Conservation (phyloP, 2,888 invertebrate species). For the Torymus auratus region DNA sequence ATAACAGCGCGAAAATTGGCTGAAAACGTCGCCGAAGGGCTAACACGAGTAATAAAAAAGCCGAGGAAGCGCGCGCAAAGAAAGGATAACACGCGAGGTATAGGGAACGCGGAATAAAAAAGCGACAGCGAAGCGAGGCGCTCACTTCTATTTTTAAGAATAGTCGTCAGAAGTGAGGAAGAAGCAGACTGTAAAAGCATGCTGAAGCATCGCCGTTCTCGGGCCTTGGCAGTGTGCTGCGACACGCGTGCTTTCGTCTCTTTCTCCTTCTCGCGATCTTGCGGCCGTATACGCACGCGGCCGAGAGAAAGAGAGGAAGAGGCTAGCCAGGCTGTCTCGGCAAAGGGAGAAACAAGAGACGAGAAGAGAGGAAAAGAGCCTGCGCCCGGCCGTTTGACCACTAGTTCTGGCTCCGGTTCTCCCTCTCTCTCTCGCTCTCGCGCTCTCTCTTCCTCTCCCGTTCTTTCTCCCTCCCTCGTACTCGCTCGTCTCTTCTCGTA, state of each 20-base stretch:
- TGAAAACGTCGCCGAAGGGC: too few relatives aligned
- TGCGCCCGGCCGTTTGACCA: conserved; percentile 65
- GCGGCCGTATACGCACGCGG: too few relatives aligned
- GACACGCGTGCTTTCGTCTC: conserved; percentile 37
- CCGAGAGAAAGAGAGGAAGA: not conserved
- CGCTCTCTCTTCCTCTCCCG: conserved; percentile 41
- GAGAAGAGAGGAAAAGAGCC: conserved; percentile 57
- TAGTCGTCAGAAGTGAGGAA: conserved; percentile 34
- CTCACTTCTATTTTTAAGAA: conserved; percentile 45
- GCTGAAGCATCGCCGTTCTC: conserved; percentile 4
- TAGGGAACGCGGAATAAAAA: conserved; percentile 1
- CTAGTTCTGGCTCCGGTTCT: conserved; percentile 53
- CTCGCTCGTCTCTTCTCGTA: conserved; percentile 70
- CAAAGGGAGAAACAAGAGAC: conserved; percentile 14
- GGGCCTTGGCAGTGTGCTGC: conserved; percentile 34
- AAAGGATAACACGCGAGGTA: conserved; percentile 14
- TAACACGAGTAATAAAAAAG: not conserved
- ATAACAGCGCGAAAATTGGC: too few relatives aligned
- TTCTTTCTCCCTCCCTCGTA: conserved; percentile 35
- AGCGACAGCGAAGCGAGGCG: not conserved
- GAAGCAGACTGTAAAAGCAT: conserved; percentile 35
- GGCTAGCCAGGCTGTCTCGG: not conserved
- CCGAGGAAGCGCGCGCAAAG: not conserved
- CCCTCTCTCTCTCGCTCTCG: conserved; percentile 28
- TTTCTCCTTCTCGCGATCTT: not conserved